Evolutionary conservation across 2,113 vertebrate species (phyloP), one percentile per base, ranked within the genome.

Genomic region (Psittacus erithacus): DNA sequence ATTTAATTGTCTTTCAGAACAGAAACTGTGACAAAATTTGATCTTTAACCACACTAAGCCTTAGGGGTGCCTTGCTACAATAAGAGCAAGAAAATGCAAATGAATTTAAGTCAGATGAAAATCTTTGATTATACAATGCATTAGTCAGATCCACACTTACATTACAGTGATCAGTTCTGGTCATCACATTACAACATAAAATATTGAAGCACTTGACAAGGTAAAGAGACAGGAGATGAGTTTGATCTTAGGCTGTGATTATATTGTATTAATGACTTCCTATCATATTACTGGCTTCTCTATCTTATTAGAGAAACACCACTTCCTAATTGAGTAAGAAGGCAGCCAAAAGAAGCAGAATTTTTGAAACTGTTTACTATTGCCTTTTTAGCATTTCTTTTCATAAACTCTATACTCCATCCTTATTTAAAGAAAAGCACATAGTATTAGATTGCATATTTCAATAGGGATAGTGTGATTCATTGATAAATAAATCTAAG

Each of bases 131-230:
- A 98, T 96, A 97, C 97, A 98, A 96, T 97, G 67, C 93, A 97
- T 98, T 98, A 98, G 94, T 96, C 95, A 97, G 96, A 97, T 98
- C 93, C 90, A 95, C 93, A 95, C 62, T 97, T 95, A 97, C 96
- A 98, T 98, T 97, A 97, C 69, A 95, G 93, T 13, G 85, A 98
- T 98, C 97, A 90, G 95, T 97, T 98, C 97, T 98, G 97, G 98
- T 97, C 98, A 98, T 97, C 96, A 96, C 79, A 95, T 97, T 98
- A 97, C 95, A 96, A 97, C 96, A 98, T 97, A 98, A 98, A 98
- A 98, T 98, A 98, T 96, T 98, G 97, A 98, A 98, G 96, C 93
- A 97, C 97, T 98, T 98, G 97, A 98, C 97, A 98, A 98, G 96
- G 97, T 96, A 98, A 98, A 98, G 97, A 98, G 96, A 97, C 84